Percentiles rank a stretch among this genome's conserved stretches.
Evolutionary conservation across 1,140 invertebrate genomes (phyloP).

Genomic region (Solenopsis fugax): DNA sequence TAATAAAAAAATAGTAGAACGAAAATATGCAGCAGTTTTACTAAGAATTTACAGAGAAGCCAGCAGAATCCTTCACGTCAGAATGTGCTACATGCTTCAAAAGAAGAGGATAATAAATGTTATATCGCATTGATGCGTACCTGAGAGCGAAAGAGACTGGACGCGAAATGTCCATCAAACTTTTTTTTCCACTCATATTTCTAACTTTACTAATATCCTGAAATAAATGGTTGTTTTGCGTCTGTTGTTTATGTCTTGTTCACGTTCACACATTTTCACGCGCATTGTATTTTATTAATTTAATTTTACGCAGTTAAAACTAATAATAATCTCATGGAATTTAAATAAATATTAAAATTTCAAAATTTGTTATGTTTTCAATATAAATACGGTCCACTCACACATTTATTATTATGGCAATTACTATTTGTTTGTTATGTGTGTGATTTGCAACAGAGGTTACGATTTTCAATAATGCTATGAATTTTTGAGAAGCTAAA

Average conservation of each 20-base stretch:
- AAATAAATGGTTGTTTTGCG: background rate
- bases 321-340: too few relatives aligned
- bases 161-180: background rate
- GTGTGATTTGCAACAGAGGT: too few relatives aligned
- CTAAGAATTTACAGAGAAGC: background rate
- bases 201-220: background rate
- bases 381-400: too few relatives aligned
- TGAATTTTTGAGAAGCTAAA: too few relatives aligned
- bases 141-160: background rate
- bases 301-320: too few relatives aligned
- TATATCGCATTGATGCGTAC: background rate
- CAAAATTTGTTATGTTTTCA: too few relatives aligned
- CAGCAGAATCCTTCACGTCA: background rate
- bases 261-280: background rate
- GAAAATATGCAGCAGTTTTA: background rate
- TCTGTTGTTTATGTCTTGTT: background rate
- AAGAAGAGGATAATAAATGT: background rate
- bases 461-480: too few relatives aligned
- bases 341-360: too few relatives aligned
- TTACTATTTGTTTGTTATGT: too few relatives aligned
- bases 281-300: background rate
- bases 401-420: too few relatives aligned
- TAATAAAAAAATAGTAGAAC: background rate
- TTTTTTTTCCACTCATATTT: background rate
- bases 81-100: background rate